Percentiles rank a stretch among this genome's conserved stretches.
These are phyloP conservation scores for Caranx melampygus DNA, from an alignment of 2,113 vertebrate genomes.

Conservation along the genomic window DNA sequence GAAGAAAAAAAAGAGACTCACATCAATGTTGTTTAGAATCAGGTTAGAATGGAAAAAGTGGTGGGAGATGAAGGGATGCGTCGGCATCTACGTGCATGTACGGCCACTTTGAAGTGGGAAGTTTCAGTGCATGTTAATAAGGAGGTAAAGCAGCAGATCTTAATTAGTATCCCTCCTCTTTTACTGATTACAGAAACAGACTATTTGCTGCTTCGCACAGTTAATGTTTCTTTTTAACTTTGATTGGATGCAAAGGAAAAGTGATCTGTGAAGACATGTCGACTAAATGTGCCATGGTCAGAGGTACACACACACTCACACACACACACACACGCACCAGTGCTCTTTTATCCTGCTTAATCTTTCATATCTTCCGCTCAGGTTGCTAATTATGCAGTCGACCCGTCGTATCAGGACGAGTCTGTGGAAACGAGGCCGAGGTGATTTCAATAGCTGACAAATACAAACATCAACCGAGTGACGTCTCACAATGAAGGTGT, in stretches of 20 bases:
- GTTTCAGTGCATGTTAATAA: background rate
- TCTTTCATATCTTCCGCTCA: conserved; percentile 51
- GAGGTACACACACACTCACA: conserved; percentile 47
- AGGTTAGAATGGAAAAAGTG: too few species aligned
- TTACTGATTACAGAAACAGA: conserved; percentile 7
- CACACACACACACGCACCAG: conserved; percentile 17
- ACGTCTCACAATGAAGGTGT: conserved; percentile 24
- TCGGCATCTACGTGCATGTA: background rate
- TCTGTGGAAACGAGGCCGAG: background rate
- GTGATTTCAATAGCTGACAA: background rate
- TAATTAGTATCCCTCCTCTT: background rate
- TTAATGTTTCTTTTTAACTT: conserved; percentile 16
- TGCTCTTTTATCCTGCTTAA: conserved; percentile 51
- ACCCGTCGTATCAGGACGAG: conserved; percentile 13
- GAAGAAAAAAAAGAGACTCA: too few species aligned
- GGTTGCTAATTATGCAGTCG: conserved; percentile 56
- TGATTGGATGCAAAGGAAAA: conserved; percentile 1
- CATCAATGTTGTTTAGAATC: too few species aligned
- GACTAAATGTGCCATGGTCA: conserved; percentile 54
- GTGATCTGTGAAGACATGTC: conserved; percentile 43
- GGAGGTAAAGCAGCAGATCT: background rate
- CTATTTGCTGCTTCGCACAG: background rate
- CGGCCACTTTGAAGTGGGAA: conserved; percentile 17
- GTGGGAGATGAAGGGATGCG: too few species aligned
- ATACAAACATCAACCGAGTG: conserved; percentile 4